Percentiles rank a stretch among this genome's conserved stretches.
These are phyloP conservation scores for Cardinalis cardinalis DNA, from an alignment of 2,113 vertebrate species.

Conservation along the genomic window DNA sequence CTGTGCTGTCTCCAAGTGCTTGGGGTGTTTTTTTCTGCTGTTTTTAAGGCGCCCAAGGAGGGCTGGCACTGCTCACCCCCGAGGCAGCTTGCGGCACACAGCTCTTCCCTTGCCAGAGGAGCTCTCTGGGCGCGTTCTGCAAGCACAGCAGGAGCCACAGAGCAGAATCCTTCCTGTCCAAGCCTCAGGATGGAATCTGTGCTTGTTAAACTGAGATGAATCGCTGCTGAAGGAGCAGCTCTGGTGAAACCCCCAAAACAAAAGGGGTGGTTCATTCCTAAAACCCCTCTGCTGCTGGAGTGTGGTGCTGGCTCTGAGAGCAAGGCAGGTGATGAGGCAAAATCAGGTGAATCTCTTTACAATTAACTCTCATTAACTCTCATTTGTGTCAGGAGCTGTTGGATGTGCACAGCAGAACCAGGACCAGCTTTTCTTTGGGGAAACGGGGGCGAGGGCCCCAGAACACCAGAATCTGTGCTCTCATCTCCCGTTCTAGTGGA, in stretches of 20 bases:
- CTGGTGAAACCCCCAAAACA: not conserved
- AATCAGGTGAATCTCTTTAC: not conserved
- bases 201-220: rapidly evolving
- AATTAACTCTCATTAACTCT: rapidly evolving
- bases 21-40: not conserved
- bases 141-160: not conserved
- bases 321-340: not conserved
- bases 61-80: not conserved
- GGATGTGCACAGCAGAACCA: rapidly evolving
- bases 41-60: not conserved
- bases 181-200: not conserved
- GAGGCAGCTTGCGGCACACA: not conserved
- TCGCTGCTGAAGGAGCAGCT: not conserved
- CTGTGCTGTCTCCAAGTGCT: rapidly evolving
- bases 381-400: not conserved
- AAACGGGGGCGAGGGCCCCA: not conserved
- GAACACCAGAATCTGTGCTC: not conserved
- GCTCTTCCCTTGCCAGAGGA: not conserved
- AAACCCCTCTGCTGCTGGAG: not conserved
- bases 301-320: not conserved
- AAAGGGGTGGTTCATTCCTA: not conserved
- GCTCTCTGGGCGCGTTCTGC: not conserved
- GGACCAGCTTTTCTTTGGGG: not conserved
- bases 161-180: rapidly evolving
- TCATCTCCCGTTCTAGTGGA: not conserved